phyloP scores from a whole-genome alignment of 2,888 invertebrate genomes.

The Buathra laborator region DNA sequence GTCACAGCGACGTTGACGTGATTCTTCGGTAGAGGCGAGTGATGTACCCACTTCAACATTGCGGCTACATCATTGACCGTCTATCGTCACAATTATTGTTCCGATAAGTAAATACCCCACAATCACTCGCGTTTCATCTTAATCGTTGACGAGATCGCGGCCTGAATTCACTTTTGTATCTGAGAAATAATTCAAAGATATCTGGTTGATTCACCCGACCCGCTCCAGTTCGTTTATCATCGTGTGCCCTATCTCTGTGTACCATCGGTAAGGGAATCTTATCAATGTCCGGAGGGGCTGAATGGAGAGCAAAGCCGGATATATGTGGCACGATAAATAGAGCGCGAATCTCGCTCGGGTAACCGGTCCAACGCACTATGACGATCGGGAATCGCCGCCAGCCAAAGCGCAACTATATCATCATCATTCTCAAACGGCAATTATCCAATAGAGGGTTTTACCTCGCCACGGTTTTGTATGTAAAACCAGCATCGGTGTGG shows the following conservation, averaged over 20 bases:
- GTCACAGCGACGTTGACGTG: constrained; percentile 70
- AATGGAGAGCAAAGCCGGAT: constrained; percentile 7
- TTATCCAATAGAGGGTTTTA: constrained; percentile 58
- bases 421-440: constrained; percentile 53
- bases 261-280: constrained; percentile 15
- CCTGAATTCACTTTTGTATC: neutral
- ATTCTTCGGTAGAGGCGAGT: constrained; percentile 79
- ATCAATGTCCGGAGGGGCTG: constrained; percentile 32
- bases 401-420: constrained; percentile 49
- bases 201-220: constrained; percentile 12
- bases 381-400: constrained; percentile 42
- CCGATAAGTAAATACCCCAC: neutral
- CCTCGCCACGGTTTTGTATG: constrained; percentile 1
- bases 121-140: constrained; percentile 20
- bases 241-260: constrained; percentile 2
- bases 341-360: constrained; percentile 49
- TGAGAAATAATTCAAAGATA: neutral
- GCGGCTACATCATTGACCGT: constrained; percentile 72
- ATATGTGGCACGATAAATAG: constrained; percentile 26
- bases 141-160: neutral
- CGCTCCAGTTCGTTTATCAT: constrained; percentile 49
- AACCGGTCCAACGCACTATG: constrained; percentile 45
- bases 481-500: neutral
- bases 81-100: constrained; percentile 41
- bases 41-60: constrained; percentile 84